Conservation (phyloP, 2,888 invertebrate species). For the Holacanthella duospinosa region DNA sequence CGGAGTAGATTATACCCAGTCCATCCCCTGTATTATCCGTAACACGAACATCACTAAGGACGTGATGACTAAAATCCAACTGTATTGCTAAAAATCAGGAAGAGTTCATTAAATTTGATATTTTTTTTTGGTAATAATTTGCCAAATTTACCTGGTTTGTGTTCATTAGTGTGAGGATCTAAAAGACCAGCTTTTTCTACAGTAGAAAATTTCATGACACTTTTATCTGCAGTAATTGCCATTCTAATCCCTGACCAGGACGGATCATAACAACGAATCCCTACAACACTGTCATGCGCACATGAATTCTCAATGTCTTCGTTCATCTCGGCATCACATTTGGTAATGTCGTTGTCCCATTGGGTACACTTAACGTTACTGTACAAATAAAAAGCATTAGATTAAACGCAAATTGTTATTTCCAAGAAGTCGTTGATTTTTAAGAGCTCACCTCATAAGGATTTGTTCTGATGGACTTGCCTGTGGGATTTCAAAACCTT, state of each 20-base stretch:
- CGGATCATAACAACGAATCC: constrained; percentile 75
- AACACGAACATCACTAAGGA: constrained; percentile 49
- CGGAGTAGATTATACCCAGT: constrained; percentile 84
- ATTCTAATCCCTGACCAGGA: constrained; percentile 91
- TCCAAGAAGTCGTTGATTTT: not conserved
- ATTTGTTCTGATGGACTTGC: constrained; percentile 67
- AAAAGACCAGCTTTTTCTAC: constrained; percentile 80
- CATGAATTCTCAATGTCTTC: constrained; percentile 81
- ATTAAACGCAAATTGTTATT: too few species aligned
- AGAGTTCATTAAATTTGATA: not conserved
- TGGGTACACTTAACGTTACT: constrained; percentile 83
- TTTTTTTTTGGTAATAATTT: too few species aligned
- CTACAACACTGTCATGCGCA: constrained; percentile 72
- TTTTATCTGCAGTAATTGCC: constrained; percentile 74
- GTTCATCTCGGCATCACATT: constrained; percentile 66
- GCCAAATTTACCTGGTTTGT: constrained; percentile 61
- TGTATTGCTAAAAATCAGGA: constrained; percentile 54
- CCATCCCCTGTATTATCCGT: constrained; percentile 84
- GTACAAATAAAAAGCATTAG: constrained; percentile 16
- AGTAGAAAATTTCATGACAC: constrained; percentile 74
- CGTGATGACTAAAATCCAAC: constrained; percentile 53
- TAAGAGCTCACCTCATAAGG: constrained; percentile 48
- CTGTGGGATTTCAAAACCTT: constrained; percentile 66
- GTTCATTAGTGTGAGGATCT: constrained; percentile 57
- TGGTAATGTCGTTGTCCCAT: constrained; percentile 77